Evolutionary conservation across 2,888 invertebrate species (phyloP), one percentile per base, ranked within the genome.

Genomic region (Phoenoteleia sp.): DNA sequence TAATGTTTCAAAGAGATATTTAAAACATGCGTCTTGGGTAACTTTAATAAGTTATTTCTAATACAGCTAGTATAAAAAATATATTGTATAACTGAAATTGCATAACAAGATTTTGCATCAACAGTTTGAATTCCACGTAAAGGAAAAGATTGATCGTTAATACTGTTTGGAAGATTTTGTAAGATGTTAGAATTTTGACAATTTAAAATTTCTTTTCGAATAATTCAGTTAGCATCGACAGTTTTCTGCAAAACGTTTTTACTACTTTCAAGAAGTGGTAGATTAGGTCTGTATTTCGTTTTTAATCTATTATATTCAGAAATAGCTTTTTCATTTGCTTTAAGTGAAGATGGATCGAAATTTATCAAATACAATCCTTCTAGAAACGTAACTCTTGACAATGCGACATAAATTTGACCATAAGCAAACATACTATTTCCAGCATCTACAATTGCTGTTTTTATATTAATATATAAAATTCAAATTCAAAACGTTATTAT

Each of bases 371-470:
- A 13, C 23, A 54, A 54, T 2, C 67, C 67, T 25, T 39, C 42
- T 19, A 66, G n/a, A 13, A 49, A 33, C 3, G 29, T 33, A 13
- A 66, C 66, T 49, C 66, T 66, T 21, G 49, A 66, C 5, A 66
- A 27, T 58, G 33, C 76, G n/a, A n/a, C n/a, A n/a, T n/a, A n/a
- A n/a, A n/a, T n/a, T n/a, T n/a, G n/a, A n/a, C n/a, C n/a, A n/a
- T n/a, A n/a, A n/a, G n/a, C n/a, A n/a, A n/a, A n/a, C n/a, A n/a
- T n/a, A n/a, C n/a, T n/a, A n/a, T n/a, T 82, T 33, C 84, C 87
- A n/a, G 76, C 80, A 62, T 87, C 87, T 17, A 87, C 56, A 2
- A 87, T 56, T n/a, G 79, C 84, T 54, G 56, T 83, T 54, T 74
- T 64, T 67, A 86, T n/a, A n/a, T n/a, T n/a, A n/a, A n/a, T n/a